A percentile compares a stretch with the other conserved stretches of the same genome.
These are phyloP conservation scores for Eupithecia vulgata DNA, from an alignment of 2,888 invertebrate species.

Conservation along the genomic window DNA sequence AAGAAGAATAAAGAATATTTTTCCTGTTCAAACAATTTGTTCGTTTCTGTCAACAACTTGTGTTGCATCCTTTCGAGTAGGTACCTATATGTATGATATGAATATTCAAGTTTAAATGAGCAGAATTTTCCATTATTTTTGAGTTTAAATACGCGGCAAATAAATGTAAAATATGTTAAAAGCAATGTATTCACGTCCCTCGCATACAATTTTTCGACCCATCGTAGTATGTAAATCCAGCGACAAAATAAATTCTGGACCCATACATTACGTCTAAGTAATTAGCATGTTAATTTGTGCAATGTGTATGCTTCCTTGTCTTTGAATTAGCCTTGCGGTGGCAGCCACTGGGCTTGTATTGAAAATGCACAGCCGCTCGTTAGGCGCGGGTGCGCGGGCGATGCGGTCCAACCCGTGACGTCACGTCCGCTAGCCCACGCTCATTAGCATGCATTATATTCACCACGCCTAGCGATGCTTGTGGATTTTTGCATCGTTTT, in stretches of 20 bases:
- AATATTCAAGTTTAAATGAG: background rate
- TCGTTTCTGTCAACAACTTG: background rate
- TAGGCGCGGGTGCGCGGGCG: conserved; percentile 57
- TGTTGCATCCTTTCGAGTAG: background rate
- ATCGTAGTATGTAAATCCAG: conserved; percentile 27
- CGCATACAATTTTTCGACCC: conserved; percentile 19
- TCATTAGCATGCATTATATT: conserved; percentile 84
- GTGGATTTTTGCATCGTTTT: conserved; percentile 73
- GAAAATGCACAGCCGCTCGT: conserved; percentile 79
- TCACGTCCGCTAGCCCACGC: conserved; percentile 75
- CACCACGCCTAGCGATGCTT: conserved; percentile 72
- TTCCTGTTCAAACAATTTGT: conserved; percentile 22
- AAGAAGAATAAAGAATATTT: conserved; percentile 43
- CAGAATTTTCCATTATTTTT: conserved; percentile 13
- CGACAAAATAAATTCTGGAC: conserved; percentile 28
- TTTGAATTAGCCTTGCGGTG: conserved; percentile 48
- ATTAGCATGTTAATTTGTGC: conserved; percentile 37
- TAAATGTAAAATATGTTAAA: conserved; percentile 8
- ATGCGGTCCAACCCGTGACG: conserved; percentile 80
- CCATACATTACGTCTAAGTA: conserved; percentile 31
- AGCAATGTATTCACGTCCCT: conserved; percentile 16
- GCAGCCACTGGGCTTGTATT: conserved; percentile 60
- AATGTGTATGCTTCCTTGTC: conserved; percentile 42
- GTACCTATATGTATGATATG: background rate
- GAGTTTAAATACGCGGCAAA: conserved; percentile 9